A percentile compares a stretch with the other conserved stretches of the same genome.
Evolutionary conservation across 1,140 invertebrate species (phyloP).

Genomic region (Archivesica marissinica): DNA sequence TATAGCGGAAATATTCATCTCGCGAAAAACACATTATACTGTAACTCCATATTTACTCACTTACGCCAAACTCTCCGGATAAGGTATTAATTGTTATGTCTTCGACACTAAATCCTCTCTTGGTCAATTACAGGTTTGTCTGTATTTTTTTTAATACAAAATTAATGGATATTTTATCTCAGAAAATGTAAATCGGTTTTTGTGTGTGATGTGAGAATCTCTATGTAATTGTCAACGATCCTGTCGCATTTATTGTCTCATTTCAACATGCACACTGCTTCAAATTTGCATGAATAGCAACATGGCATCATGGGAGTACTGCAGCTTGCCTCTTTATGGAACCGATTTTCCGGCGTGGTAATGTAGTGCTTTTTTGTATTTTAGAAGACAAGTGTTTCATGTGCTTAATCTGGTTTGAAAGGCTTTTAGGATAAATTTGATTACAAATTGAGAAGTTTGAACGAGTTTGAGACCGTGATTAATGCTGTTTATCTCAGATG

Average conservation of each 20-base stretch:
- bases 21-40: too few species aligned
- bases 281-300: conserved; percentile 27
- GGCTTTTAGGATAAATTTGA: conserved; percentile 27
- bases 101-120: too few species aligned
- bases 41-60: too few species aligned
- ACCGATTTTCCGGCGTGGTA: background rate
- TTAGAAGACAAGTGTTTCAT: conserved; percentile 4
- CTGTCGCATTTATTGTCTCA: background rate
- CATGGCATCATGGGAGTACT: background rate
- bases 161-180: too few species aligned
- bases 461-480: background rate
- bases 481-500: too few species aligned
- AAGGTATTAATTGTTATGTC: too few species aligned
- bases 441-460: background rate
- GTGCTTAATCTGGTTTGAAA: conserved; percentile 18
- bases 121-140: too few species aligned
- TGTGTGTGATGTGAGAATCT: conserved; percentile 1
- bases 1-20: too few species aligned
- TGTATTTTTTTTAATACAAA: too few species aligned
- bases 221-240: conserved; percentile 12
- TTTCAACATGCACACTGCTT: background rate
- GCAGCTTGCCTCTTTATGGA: background rate
- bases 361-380: background rate
- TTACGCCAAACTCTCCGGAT: too few species aligned
- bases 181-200: too few species aligned